phyloP scores from a whole-genome alignment of 2,888 invertebrate genomes.

The Ophraella communa region DNA sequence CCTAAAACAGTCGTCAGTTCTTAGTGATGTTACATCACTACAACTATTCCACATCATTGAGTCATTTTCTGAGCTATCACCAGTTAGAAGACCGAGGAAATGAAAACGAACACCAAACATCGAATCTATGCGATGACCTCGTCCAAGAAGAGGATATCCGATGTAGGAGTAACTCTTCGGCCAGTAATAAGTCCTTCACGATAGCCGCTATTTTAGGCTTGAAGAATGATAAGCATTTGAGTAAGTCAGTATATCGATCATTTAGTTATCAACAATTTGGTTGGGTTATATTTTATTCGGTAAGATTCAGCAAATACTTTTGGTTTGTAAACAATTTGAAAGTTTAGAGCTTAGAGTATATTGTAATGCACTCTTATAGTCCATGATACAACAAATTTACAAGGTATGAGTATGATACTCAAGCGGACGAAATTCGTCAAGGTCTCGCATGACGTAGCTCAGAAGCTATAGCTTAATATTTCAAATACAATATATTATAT shows the following conservation, averaged over 20 bases:
- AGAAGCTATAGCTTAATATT: too few species aligned
- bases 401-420: too few species aligned
- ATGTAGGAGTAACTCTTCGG: conserved; percentile 51
- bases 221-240: conserved; percentile 57
- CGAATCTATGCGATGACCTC: conserved; percentile 52
- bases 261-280: too few species aligned
- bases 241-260: conserved; percentile 30
- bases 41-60: conserved; percentile 57
- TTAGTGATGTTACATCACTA: conserved; percentile 56
- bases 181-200: conserved; percentile 71
- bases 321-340: too few species aligned
- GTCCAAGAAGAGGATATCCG: conserved; percentile 50
- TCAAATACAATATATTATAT: too few species aligned
- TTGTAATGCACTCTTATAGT: too few species aligned
- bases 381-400: too few species aligned
- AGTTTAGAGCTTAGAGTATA: too few species aligned
- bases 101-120: conserved; percentile 51
- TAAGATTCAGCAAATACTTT: too few species aligned
- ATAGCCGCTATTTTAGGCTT: conserved; percentile 85
- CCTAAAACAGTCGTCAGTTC: background rate
- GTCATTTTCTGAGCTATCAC: conserved; percentile 57
- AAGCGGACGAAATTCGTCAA: too few species aligned
- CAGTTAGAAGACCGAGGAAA: conserved; percentile 53
- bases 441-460: too few species aligned
- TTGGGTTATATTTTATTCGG: too few species aligned